These are phyloP conservation scores for Pseudochirops cupreus DNA, from an alignment of 2,797 vertebrate species.

Conservation along the genomic window DNA sequence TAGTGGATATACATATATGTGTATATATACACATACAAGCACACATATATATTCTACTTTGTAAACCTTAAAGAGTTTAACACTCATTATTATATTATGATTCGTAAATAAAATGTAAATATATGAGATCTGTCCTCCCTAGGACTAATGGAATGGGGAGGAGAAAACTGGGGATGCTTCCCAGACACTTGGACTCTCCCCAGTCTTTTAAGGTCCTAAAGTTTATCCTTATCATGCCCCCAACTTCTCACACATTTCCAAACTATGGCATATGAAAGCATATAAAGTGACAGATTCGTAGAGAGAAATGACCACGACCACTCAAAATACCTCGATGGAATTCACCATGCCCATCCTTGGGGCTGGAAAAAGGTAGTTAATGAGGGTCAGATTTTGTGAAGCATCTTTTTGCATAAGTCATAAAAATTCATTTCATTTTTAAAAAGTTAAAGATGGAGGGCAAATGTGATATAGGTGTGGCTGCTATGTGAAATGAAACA, in stretches of 20 bases:
- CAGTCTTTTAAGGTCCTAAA: neutral
- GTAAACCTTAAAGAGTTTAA: neutral
- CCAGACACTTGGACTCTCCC: neutral
- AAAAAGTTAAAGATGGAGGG: neutral
- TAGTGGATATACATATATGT: neutral
- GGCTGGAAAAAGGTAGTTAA: neutral
- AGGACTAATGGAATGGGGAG: neutral
- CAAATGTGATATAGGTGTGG: neutral
- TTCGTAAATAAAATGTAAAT: neutral
- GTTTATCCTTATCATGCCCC: neutral
- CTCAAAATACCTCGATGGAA: neutral
- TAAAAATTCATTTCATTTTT: neutral
- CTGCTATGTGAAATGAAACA: neutral
- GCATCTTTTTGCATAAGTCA: neutral
- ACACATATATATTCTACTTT: neutral
- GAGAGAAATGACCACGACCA: neutral
- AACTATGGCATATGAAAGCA: neutral
- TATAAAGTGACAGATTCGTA: neutral
- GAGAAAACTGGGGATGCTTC: neutral
- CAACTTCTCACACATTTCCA: neutral
- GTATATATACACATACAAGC: neutral
- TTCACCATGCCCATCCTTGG: neutral
- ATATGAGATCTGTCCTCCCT: neutral
- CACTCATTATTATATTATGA: neutral
- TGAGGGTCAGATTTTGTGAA: neutral